Evolutionary conservation across 2,888 invertebrate genomes (phyloP).

Genomic region (Nebria brevicollis): DNA sequence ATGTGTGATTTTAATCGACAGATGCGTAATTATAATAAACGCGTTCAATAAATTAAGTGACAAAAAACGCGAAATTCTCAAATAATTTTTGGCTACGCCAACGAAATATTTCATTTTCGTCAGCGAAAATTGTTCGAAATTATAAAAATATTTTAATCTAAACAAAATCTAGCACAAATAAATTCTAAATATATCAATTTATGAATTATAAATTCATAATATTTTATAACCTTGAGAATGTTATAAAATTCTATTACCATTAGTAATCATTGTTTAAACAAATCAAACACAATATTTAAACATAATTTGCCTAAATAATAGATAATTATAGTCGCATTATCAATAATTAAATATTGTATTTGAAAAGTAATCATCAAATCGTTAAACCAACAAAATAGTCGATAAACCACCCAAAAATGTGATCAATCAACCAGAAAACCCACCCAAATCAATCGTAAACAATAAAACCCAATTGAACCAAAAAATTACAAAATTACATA

Average conservation of each 20-base stretch:
- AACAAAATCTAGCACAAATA: background rate
- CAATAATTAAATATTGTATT: background rate
- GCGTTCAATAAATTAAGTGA: too few relatives aligned
- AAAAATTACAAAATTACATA: conserved; percentile 4
- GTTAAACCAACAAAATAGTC: background rate
- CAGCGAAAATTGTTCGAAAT: background rate
- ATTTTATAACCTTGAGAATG: too few relatives aligned
- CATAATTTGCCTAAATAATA: background rate
- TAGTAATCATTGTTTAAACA: too few relatives aligned
- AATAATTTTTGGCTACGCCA: background rate
- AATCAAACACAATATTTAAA: background rate
- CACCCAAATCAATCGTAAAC: background rate
- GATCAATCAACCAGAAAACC: background rate
- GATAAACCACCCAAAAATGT: background rate
- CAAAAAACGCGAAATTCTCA: background rate
- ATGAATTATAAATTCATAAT: too few relatives aligned
- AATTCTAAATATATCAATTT: background rate
- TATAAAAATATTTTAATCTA: background rate
- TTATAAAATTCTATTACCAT: too few relatives aligned
- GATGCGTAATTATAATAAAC: too few relatives aligned
- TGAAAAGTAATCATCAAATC: background rate
- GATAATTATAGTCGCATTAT: background rate
- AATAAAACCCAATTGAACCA: background rate
- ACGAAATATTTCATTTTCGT: background rate
- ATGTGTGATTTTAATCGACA: too few relatives aligned